Percentiles rank a stretch among this genome's conserved stretches.
phyloP scores from a whole-genome alignment of 2,113 vertebrate genomes.

The Poeciliopsis occidentalis region DNA sequence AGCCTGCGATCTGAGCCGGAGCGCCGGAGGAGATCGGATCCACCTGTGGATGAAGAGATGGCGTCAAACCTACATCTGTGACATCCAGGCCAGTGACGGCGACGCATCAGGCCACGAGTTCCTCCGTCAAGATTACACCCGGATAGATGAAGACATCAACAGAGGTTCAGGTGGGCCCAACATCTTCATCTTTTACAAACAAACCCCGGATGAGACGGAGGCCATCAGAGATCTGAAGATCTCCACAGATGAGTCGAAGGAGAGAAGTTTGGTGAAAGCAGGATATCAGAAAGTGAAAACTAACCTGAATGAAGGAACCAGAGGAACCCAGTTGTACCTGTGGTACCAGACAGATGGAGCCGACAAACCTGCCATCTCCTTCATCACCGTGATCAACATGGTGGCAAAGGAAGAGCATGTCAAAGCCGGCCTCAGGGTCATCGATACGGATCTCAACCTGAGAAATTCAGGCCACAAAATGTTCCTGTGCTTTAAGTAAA shows the following conservation, averaged over 20 bases:
- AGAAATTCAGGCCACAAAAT: not conserved
- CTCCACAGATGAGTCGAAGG: not conserved
- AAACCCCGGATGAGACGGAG: not conserved
- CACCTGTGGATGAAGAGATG: not conserved
- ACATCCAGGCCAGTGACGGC: not conserved
- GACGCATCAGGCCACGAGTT: too few relatives aligned
- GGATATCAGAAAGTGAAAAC: not conserved
- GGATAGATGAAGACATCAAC: slow-evolving; percentile 7
- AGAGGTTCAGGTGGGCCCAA: not conserved
- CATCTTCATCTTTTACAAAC: not conserved
- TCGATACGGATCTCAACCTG: not conserved
- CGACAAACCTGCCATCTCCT: not conserved
- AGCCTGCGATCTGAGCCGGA: not conserved
- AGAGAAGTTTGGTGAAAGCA: too few relatives aligned
- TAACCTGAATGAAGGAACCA: not conserved
- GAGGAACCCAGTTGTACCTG: not conserved
- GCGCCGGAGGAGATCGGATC: not conserved
- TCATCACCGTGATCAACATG: not conserved
- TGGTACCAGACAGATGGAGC: not conserved
- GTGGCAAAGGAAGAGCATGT: not conserved
- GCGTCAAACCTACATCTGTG: not conserved
- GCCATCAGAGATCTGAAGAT: not conserved
- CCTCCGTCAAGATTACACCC: not conserved
- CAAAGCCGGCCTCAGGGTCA: not conserved
- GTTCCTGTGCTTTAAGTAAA: not conserved